phyloP scores from a whole-genome alignment of 2,797 vertebrate genomes.

The Champsocephalus gunnari region DNA sequence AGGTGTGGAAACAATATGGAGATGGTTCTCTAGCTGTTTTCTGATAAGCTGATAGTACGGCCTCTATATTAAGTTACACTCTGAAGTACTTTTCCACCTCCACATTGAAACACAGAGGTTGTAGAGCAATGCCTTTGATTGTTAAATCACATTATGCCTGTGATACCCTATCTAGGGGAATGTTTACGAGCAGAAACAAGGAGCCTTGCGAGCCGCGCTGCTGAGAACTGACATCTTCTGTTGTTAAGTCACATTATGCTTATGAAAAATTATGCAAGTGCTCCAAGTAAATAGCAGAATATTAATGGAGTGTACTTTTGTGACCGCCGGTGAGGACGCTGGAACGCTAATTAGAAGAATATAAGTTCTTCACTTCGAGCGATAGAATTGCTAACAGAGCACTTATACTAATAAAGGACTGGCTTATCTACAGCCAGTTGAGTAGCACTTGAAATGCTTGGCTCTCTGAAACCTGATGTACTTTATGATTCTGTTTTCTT shows the following conservation, averaged over 20 bases:
- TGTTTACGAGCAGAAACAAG: slow-evolving; percentile 48
- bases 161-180: slow-evolving; percentile 45
- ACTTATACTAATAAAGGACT: too few relatives aligned
- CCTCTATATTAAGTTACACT: slow-evolving; percentile 15
- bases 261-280: slow-evolving; percentile 57
- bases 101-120: slow-evolving; percentile 15
- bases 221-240: slow-evolving; percentile 39
- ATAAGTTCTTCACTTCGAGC: too few relatives aligned
- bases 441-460: too few relatives aligned
- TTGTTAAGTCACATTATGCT: slow-evolving; percentile 64
- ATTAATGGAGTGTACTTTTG: slow-evolving; percentile 65
- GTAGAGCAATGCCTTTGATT: slow-evolving; percentile 27
- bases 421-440: too few relatives aligned
- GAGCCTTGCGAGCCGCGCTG: slow-evolving; percentile 14
- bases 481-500: too few relatives aligned
- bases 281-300: slow-evolving; percentile 58
- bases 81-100: neutral
- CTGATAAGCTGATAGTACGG: slow-evolving; percentile 4
- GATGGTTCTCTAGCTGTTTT: slow-evolving; percentile 1
- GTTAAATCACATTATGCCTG: slow-evolving; percentile 48
- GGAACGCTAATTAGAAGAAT: slow-evolving; percentile 70
- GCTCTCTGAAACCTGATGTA: too few relatives aligned
- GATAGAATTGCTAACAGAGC: too few relatives aligned
- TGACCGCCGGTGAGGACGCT: slow-evolving; percentile 57
- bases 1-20: neutral